Evolutionary conservation across 2,888 invertebrate species (phyloP).

Genomic region (Apotomis capreana): DNA sequence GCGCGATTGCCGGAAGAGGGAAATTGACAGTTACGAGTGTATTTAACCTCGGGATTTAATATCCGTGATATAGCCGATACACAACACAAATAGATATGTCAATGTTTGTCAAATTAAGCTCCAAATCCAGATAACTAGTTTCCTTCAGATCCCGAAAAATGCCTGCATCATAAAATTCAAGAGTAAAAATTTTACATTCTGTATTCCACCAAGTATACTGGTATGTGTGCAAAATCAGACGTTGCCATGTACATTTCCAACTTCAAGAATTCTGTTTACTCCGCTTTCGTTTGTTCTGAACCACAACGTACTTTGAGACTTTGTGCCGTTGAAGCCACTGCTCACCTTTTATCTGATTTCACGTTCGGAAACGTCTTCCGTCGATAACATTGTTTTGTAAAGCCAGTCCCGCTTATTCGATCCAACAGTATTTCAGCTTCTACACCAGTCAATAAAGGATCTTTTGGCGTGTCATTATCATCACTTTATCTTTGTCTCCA

Average conservation of each 20-base stretch:
- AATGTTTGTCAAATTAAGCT: no score
- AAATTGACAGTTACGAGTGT: no score
- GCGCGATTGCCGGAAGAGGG: no score
- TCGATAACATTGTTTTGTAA: conserved; percentile 28
- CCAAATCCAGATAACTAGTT: no score
- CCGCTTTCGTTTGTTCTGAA: conserved; percentile 19
- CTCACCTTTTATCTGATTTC: conserved; percentile 28
- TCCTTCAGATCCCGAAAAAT: no score
- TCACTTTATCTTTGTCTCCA: no score
- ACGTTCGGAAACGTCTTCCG: conserved; percentile 18
- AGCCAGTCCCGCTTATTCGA: conserved; percentile 26
- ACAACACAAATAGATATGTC: no score
- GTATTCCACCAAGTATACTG: not conserved
- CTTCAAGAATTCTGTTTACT: conserved; percentile 20
- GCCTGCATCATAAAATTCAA: no score
- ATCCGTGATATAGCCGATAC: no score
- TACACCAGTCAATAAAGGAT: not conserved
- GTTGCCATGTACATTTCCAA: not conserved
- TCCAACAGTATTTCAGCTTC: conserved; percentile 25
- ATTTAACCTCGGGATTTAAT: no score
- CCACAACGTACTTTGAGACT: conserved; percentile 23
- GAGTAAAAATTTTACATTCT: not conserved
- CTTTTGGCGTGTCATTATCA: no score
- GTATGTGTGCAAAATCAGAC: conserved; percentile 9
- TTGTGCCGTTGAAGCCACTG: conserved; percentile 7